Conservation (phyloP, 2,797 vertebrate species). For the Paramormyrops hopkinsi region DNA sequence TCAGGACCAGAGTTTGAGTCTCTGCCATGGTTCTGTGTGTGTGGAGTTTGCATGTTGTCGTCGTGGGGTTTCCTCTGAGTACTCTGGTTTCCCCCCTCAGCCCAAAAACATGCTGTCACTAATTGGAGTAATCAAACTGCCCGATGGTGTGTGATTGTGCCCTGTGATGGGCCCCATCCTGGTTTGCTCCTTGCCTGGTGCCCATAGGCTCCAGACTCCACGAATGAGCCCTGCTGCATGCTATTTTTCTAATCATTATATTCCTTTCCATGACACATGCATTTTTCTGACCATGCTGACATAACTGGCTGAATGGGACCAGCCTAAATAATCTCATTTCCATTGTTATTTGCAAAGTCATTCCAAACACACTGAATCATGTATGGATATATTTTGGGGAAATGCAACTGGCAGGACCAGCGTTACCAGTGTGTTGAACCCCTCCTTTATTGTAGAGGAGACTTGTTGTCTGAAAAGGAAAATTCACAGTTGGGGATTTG, state of each 20-base stretch:
- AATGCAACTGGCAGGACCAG: not conserved
- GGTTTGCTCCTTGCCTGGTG: not conserved
- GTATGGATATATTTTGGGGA: not conserved
- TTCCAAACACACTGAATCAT: not conserved
- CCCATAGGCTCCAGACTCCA: not conserved
- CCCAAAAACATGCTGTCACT: not conserved
- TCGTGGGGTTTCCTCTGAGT: not conserved
- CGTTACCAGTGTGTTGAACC: not conserved
- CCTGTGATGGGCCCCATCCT: not conserved
- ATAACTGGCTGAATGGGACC: not conserved
- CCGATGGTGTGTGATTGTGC: not conserved
- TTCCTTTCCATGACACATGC: not conserved
- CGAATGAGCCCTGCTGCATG: not conserved
- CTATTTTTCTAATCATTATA: not conserved
- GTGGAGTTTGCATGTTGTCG: not conserved
- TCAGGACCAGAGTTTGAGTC: not conserved
- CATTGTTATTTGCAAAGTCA: not conserved
- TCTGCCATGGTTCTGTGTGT: not conserved
- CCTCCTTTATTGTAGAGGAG: not conserved
- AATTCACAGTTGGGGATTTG: not conserved
- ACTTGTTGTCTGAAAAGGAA: constrained; percentile 8
- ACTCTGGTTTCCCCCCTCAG: not conserved
- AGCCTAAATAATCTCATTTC: not conserved
- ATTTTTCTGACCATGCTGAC: not conserved
- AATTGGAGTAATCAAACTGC: not conserved